Conservation (phyloP, 2,888 invertebrate species). For the Leucozona laternaria region DNA sequence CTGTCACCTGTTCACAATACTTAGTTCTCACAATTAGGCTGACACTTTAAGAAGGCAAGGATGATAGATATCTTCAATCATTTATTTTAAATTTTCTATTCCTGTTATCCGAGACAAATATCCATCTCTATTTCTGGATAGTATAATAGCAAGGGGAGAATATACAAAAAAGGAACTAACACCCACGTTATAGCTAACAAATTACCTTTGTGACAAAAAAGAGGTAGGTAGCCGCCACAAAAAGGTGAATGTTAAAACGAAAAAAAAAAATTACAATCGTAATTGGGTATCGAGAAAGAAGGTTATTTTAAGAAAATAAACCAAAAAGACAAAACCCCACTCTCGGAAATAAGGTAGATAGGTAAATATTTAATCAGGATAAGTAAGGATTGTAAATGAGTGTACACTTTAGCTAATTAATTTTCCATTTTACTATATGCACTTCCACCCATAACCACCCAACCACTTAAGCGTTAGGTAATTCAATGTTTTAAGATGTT, state of each 20-base stretch:
- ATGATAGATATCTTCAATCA: slow-evolving; percentile 40
- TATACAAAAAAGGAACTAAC: background rate
- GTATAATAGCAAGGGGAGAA: background rate
- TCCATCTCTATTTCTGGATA: slow-evolving; percentile 34
- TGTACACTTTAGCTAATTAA: slow-evolving; percentile 75
- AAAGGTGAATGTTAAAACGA: slow-evolving; percentile 22
- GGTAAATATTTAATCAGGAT: slow-evolving; percentile 75
- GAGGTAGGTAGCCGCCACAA: slow-evolving; percentile 20
- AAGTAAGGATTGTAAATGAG: slow-evolving; percentile 75
- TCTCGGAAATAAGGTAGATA: background rate
- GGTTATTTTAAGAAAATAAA: slow-evolving; percentile 37
- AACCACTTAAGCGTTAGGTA: slow-evolving; percentile 4
- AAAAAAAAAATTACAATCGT: slow-evolving; percentile 28
- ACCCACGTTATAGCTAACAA: background rate
- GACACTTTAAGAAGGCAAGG: slow-evolving; percentile 31
- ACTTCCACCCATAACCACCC: background rate
- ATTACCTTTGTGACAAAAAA: background rate
- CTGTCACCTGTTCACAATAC: slow-evolving; percentile 59
- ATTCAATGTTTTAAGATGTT: slow-evolving; percentile 44
- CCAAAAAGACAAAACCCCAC: slow-evolving; percentile 8
- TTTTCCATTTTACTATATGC: slow-evolving; percentile 50
- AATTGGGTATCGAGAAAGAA: slow-evolving; percentile 55
- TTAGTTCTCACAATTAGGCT: slow-evolving; percentile 60
- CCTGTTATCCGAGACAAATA: background rate
- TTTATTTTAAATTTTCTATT: slow-evolving; percentile 52